Evolutionary conservation across 2,888 invertebrate genomes (phyloP).

Genomic region (Tetheella fluctuosa): DNA sequence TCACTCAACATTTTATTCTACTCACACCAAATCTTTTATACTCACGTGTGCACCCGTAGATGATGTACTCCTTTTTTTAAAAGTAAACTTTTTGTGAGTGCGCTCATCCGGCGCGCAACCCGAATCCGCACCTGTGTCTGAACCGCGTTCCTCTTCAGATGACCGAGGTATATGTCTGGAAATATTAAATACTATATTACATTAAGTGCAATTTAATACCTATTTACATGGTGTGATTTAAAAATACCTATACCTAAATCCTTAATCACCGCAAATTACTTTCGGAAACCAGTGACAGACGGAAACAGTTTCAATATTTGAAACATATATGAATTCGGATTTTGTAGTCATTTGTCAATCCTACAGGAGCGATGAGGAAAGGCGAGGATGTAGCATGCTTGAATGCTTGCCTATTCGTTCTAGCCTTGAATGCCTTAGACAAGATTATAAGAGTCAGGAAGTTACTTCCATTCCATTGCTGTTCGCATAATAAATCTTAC

Average conservation of each 20-base stretch:
- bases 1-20: constrained; percentile 22
- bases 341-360: neutral
- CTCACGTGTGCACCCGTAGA: constrained; percentile 90
- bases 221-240: no score
- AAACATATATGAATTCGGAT: constrained; percentile 6
- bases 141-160: constrained; percentile 86
- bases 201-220: no score
- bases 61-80: constrained; percentile 95
- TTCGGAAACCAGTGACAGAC: no score
- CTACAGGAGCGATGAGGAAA: no score
- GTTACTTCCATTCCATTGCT: no score
- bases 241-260: no score
- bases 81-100: constrained; percentile 90
- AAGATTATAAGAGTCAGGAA: no score
- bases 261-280: no score
- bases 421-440: no score
- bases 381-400: no score
- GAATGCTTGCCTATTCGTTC: no score
- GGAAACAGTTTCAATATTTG: neutral
- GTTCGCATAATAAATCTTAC: neutral
- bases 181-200: no score
- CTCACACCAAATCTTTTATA: constrained; percentile 4
- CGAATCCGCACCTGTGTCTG: constrained; percentile 84
- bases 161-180: constrained; percentile 88
- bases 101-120: constrained; percentile 90